Conservation (phyloP, 2,888 invertebrate genomes). For the Drosophila dives region DNA sequence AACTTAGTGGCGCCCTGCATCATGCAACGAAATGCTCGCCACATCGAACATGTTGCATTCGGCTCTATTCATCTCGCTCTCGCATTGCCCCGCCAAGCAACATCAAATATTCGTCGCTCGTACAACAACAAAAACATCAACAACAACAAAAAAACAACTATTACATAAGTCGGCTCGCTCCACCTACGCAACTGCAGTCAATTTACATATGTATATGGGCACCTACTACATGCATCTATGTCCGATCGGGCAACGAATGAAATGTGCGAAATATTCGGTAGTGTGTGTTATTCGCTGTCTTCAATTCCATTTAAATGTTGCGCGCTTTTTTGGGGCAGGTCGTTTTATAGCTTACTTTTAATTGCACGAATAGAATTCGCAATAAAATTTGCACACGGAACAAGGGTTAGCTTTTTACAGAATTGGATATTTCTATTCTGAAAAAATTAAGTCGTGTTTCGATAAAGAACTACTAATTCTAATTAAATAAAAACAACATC, state of each 20-base stretch:
- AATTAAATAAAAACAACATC: neutral
- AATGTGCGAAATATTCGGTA: constrained; percentile 50
- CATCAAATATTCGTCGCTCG: constrained; percentile 19
- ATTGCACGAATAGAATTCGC: constrained; percentile 11
- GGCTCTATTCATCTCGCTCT: constrained; percentile 52
- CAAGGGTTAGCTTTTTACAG: neutral
- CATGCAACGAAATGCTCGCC: constrained; percentile 39
- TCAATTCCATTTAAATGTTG: constrained; percentile 43
- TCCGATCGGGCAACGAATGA: constrained; percentile 68
- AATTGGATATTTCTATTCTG: neutral
- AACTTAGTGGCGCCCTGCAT: constrained; percentile 61
- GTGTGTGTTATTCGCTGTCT: constrained; percentile 39
- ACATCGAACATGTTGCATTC: constrained; percentile 73
- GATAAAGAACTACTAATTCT: neutral
- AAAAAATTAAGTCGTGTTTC: no score
- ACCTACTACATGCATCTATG: constrained; percentile 14
- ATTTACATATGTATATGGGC: constrained; percentile 32
- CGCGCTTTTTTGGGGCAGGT: constrained; percentile 41
- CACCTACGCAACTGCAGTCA: constrained; percentile 61
- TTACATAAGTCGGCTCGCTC: constrained; percentile 75
- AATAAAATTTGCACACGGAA: neutral
- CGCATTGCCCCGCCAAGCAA: constrained; percentile 55
- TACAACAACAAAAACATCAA: constrained; percentile 61
- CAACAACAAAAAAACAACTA: constrained; percentile 62
- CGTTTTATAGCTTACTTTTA: neutral